phyloP scores from a whole-genome alignment of 2,888 invertebrate genomes.

The Harpalus rufipes region DNA sequence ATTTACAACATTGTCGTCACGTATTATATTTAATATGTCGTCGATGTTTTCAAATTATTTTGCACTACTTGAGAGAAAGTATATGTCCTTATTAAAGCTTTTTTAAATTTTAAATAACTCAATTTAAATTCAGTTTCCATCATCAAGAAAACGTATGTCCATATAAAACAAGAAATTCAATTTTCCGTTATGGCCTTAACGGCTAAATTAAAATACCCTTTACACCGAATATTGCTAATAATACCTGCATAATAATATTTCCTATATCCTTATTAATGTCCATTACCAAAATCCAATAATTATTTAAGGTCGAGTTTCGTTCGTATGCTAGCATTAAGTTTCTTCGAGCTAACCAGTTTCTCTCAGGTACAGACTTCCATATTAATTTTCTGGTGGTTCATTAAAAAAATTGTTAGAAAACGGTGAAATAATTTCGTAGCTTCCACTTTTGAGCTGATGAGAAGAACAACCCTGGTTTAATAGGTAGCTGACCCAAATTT shows the following conservation, averaged over 20 bases:
- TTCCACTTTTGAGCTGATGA: conserved; percentile 29
- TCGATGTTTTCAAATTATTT: neutral
- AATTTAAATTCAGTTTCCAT: conserved; percentile 42
- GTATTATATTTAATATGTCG: too few relatives aligned
- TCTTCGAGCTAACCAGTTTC: conserved; percentile 19
- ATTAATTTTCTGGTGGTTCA: conserved; percentile 50
- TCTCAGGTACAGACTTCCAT: conserved; percentile 40
- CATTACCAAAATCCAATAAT: conserved; percentile 53
- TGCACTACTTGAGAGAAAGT: conserved; percentile 20
- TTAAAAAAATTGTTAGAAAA: conserved; percentile 55
- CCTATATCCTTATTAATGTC: conserved; percentile 47
- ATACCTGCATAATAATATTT: conserved; percentile 48
- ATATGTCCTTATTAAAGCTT: neutral
- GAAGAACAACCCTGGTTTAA: conserved; percentile 21
- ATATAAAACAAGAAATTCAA: conserved; percentile 32
- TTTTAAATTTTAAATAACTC: neutral
- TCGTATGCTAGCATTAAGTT: conserved; percentile 6
- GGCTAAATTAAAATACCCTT: conserved; percentile 17
- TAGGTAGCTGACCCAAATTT: conserved; percentile 49
- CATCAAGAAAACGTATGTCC: neutral
- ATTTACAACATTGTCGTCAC: too few relatives aligned
- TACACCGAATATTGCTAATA: conserved; percentile 38
- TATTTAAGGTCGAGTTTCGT: conserved; percentile 23
- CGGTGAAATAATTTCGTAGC: conserved; percentile 33
- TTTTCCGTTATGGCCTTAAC: conserved; percentile 36